Base-by-base conservation (phyloP, 2,797 vertebrate genomes). In the Gymnopithys bicolor region DNA sequence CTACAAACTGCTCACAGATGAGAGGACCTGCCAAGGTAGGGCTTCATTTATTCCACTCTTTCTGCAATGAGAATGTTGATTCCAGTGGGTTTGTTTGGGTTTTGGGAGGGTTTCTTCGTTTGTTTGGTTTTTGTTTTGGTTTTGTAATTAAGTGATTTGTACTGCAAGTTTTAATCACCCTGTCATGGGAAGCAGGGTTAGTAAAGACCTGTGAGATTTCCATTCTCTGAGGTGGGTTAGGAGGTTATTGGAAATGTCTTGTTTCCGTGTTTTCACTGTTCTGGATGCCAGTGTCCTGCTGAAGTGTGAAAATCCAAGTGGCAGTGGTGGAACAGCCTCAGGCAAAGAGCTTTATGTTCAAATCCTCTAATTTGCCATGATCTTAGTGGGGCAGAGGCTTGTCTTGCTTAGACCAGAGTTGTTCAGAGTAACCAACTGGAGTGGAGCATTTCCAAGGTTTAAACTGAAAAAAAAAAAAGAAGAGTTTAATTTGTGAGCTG, bases 11-110 rank as follows among this genome's bases (percentile, higher is more conserved):
- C 98, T 99, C 79, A 99, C 99, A 1, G 99, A 99, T 15, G 99
- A 99, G 84, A 98, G 99, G 63, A 98, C 98, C 7, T 99, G 99
- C 92, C 98, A 99, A 98, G 99, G 99, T 99, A 97, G 98, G 97
- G 87, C 27, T 37, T 75, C 25, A 30, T 60, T 86, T 75, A 59
- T 86, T 78, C 87, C 76, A 23, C 24, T 58, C 25, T 63, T 77
- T 60, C 14, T 32, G 5, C 67, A 60, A 75, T 6, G 5, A 70
- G 19, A 24, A 30, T 70, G 30, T 37, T 87, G 22, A 45, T 90
- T 94, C 69, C 56, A 55, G 37, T n/a, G 25, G 25, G 4, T 56
- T 46, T 37, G 51, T 30, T 30, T 30, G 51, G 30, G 28, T 7
- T 19, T 45, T 45, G 7, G 43, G 43, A 19, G 43, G 43, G 18